Base-by-base conservation (phyloP, 2,888 invertebrate species). In the Cataglyphis cursor region DNA sequence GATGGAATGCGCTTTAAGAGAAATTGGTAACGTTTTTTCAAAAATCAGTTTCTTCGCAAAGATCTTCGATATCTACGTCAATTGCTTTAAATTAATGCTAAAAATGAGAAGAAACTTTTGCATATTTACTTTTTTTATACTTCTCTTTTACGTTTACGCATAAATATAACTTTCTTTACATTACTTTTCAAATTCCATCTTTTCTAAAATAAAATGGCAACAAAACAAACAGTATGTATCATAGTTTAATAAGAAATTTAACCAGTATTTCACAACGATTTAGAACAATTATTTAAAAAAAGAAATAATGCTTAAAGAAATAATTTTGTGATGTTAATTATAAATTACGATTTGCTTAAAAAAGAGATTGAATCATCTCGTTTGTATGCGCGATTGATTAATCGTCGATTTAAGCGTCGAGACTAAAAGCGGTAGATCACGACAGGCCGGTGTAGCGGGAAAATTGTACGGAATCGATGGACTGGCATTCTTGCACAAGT, bases 381-480 rank as follows among this genome's bases (percentile, higher is more conserved):
- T 51, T 24, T 24, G 15, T 28, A 35, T 9, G n/a, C 54, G n/a
- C 12, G 3, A 54, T 51, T n/a, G 35, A 31, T 51, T 54, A 70
- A 54, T 51, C 31, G 10, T 48, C n/a, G n/a, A 35, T 3, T 68
- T 54, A 57, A 78, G 18, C 44, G 6, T 66, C n/a, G 54, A 41
- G n/a, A 24, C 24, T 44, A 9, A 80, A 35, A 35, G 72, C 35
- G 24, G 3, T 41, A 38, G 54, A 68, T 64, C 24, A 15, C 62
- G 62, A 44, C 31, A 21, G 18, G 18, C 48, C 18, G 44, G 3
- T 24, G 31, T 44, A 48, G 35, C 21, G 24, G 41, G 73, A 73
- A 72, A 78, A 78, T 59, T 59, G n/a, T n/a, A n/a, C 9, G 38
- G 38, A 76, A 76, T 76, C 54, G 28, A 68, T 75, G 35, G n/a